Evolutionary conservation across 2,888 invertebrate species (phyloP), one percentile per base, ranked within the genome.

Genomic region (Allolobophora icterica): DNA sequence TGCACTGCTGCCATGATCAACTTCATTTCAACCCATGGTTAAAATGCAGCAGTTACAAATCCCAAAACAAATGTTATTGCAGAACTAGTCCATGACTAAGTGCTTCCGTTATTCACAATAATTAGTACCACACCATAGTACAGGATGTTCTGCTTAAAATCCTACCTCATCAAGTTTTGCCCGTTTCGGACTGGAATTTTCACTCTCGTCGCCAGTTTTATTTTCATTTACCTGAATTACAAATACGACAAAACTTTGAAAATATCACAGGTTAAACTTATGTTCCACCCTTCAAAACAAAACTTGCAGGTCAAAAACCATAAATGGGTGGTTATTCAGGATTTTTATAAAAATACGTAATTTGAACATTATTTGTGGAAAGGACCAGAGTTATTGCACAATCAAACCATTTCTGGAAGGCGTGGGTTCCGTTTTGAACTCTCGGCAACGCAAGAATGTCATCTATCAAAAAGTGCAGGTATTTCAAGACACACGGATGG

Each of bases 151-250:
- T 34, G 8, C 11, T 34, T 21, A 35, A 35, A 35, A 38, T 87
- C 34, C 34, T 38, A 38, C 87, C 38, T 87, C 87, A 35, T 87
- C 87, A n/a, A 87, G 38, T 24, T 87, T 87, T 0, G 87, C 87
- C 19, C 87, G 87, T 35, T 87, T 87, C 38, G 87, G 87, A 87
- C 35, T 87, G 34, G 87, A 87, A 87, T 38, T 87, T 35, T 34
- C 87, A 19, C 34, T 38, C 19, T 87, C 87, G 15, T 34, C 15
- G 19, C 34, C 87, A 87, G 38, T 17, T 87, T 87, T 34, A 35
- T 34, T 35, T 35, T 87, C 87, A 87, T 87, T 87, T 24, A 87
- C 87, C 87, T 87, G 87, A 34, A 34, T 87, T 4, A 87, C 34
- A 87, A 84, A 35, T 11, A 71, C 17, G 11, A 71, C 71, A 71